These are phyloP conservation scores for Neosalanx taihuensis DNA, from an alignment of 2,797 vertebrate species.

Conservation along the genomic window DNA sequence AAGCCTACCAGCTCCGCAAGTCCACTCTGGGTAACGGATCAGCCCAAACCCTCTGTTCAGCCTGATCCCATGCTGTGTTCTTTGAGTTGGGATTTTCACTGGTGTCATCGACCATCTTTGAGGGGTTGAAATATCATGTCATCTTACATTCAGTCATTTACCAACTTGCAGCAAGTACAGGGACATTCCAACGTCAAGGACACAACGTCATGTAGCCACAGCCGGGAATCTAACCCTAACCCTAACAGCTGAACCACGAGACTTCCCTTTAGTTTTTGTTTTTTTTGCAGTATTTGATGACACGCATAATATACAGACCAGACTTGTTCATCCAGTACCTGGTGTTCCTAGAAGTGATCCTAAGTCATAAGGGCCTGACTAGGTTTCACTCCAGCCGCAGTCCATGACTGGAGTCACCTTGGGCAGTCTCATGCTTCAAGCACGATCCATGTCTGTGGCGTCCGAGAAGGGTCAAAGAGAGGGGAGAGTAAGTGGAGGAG, in stretches of 20 bases:
- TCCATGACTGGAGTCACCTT: not conserved
- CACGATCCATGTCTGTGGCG: no score
- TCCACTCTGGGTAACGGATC: conserved; percentile 83
- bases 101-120: not conserved
- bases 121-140: not conserved
- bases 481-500: conserved; percentile 9
- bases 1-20: conserved; percentile 92
- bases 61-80: not conserved
- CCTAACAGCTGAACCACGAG: no score
- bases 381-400: not conserved
- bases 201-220: no score
- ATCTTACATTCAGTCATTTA: not conserved
- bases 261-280: not conserved
- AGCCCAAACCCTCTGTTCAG: not conserved
- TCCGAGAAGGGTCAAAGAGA: not conserved
- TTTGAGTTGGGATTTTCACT: conserved; percentile 27
- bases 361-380: not conserved
- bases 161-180: no score
- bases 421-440: not conserved
- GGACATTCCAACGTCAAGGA: no score
- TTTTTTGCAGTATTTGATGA: not conserved
- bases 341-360: not conserved
- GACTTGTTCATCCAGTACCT: not conserved
- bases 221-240: no score
- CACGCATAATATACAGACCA: not conserved